Evolutionary conservation across 2,113 vertebrate species (phyloP).

Genomic region (Spea bombifrons): DNA sequence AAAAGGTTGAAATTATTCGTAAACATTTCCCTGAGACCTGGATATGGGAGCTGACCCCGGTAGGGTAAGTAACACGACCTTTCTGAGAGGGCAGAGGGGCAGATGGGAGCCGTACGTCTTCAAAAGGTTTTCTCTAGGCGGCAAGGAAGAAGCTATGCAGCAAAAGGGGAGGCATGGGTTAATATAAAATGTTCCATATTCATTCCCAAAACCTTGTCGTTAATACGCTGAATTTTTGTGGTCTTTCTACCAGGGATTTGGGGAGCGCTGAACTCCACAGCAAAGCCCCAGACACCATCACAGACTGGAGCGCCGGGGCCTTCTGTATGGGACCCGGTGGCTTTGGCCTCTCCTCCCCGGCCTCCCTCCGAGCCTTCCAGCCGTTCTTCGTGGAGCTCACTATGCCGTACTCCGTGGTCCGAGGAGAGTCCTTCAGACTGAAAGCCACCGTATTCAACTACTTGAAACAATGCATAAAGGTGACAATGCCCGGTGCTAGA

Average conservation of each 20-base stretch:
- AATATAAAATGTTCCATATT: too few species aligned
- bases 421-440: constrained; percentile 79
- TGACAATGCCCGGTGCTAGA: constrained; percentile 54
- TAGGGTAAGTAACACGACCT: constrained; percentile 63
- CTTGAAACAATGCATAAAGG: constrained; percentile 75
- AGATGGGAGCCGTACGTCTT: too few species aligned
- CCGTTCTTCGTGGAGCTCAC: constrained; percentile 84
- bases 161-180: too few species aligned
- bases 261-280: constrained; percentile 63
- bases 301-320: constrained; percentile 79
- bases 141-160: too few species aligned
- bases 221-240: not conserved
- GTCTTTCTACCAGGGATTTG: constrained; percentile 59
- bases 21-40: constrained; percentile 81
- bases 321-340: constrained; percentile 77
- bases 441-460: constrained; percentile 83
- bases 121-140: too few species aligned
- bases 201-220: too few species aligned
- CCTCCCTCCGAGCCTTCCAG: constrained; percentile 72
- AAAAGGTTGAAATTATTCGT: constrained; percentile 57
- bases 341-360: constrained; percentile 74
- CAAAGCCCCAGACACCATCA: constrained; percentile 81
- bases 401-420: constrained; percentile 82
- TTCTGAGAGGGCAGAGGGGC: too few species aligned
- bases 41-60: constrained; percentile 75